These are phyloP conservation scores for Netelia virgata DNA, from an alignment of 2,888 invertebrate genomes.

Conservation along the genomic window DNA sequence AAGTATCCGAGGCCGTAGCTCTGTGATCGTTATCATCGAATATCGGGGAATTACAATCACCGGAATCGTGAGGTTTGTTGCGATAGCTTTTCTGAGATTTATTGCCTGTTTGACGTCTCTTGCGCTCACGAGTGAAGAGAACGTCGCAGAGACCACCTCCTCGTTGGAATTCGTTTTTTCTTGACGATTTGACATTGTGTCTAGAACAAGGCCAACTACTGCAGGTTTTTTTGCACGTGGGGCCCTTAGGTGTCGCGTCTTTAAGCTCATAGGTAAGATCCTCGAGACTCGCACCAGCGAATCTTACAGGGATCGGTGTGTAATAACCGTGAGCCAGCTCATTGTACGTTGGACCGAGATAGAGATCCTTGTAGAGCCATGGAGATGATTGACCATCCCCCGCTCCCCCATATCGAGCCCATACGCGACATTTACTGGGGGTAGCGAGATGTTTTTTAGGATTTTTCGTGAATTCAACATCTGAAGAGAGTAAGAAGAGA, in stretches of 20 bases:
- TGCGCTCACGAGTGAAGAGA: constrained; percentile 71
- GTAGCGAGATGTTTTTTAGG: constrained; percentile 77
- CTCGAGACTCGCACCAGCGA: constrained; percentile 75
- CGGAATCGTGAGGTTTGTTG: constrained; percentile 14
- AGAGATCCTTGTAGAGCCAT: constrained; percentile 87
- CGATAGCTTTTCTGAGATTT: not conserved
- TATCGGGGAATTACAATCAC: constrained; percentile 6
- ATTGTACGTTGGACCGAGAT: constrained; percentile 84
- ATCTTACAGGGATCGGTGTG: constrained; percentile 74
- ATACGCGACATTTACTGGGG: constrained; percentile 70
- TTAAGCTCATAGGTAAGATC: constrained; percentile 71
- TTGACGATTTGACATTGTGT: not conserved
- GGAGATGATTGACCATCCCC: constrained; percentile 73
- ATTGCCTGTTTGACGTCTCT: not conserved
- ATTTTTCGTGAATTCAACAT: constrained; percentile 75
- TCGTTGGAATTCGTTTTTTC: constrained; percentile 25
- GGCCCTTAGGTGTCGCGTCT: constrained; percentile 65
- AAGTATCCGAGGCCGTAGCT: constrained; percentile 31
- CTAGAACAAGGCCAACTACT: constrained; percentile 74
- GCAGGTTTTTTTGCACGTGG: constrained; percentile 57
- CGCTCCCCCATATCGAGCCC: constrained; percentile 76
- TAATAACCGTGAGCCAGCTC: constrained; percentile 76
- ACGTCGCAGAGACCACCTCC: constrained; percentile 75
- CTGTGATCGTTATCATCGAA: not conserved
- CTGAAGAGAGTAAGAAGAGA: constrained; percentile 84